phyloP scores from a whole-genome alignment of 1,140 invertebrate species.

The Varroa destructor region DNA sequence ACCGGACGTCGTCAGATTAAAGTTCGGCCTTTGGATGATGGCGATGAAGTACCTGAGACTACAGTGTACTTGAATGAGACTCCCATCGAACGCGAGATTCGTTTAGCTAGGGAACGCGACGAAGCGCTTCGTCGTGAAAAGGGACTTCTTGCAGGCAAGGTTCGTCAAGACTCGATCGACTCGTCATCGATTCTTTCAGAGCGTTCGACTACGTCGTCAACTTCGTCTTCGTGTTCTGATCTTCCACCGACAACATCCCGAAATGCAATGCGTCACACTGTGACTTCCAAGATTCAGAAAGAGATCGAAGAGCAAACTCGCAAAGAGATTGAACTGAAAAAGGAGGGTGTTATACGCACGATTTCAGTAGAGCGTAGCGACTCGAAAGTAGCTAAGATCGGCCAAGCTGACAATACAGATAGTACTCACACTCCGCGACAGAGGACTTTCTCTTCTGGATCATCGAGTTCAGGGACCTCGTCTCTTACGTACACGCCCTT shows the following conservation, averaged over 20 bases:
- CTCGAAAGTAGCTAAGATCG: constrained; percentile 36
- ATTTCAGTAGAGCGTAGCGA: constrained; percentile 41
- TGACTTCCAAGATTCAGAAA: constrained; percentile 41
- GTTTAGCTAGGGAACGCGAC: constrained; percentile 45
- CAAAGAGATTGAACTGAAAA: constrained; percentile 40
- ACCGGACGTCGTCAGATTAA: constrained; percentile 27
- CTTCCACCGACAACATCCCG: constrained; percentile 2
- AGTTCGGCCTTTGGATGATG: constrained; percentile 31
- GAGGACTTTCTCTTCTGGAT: constrained; percentile 30
- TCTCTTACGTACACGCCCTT: constrained; percentile 16
- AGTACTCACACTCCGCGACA: constrained; percentile 29
- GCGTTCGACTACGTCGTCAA: constrained; percentile 8
- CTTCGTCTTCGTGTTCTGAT: constrained; percentile 21
- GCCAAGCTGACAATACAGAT: not conserved
- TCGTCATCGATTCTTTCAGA: constrained; percentile 22
- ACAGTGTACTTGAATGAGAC: constrained; percentile 42
- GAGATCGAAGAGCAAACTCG: constrained; percentile 43
- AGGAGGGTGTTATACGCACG: constrained; percentile 40
- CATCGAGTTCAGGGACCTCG: constrained; percentile 30
- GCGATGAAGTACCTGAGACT: constrained; percentile 30
- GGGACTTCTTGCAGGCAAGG: constrained; percentile 33
- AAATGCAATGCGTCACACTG: constrained; percentile 6
- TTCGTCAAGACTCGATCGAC: not conserved
- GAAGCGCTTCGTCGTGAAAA: constrained; percentile 44
- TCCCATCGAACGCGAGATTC: constrained; percentile 48